Conservation (phyloP, 2,888 invertebrate genomes). For the Willowsia nigromaculata region DNA sequence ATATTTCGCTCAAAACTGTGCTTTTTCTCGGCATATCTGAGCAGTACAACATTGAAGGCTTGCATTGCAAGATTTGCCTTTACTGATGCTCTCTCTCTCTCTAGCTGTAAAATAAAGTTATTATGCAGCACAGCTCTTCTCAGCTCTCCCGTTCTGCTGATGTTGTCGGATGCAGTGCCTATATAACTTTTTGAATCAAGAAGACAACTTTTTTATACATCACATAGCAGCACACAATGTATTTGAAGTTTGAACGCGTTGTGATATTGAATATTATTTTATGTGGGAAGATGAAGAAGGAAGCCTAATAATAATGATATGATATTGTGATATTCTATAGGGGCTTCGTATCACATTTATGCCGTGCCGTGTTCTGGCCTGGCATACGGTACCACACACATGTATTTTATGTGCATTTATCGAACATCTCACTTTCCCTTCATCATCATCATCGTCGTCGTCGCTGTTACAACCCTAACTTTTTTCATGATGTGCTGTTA, state of each 20-base stretch:
- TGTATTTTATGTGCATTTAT: neutral
- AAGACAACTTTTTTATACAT: neutral
- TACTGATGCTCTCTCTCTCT: neutral
- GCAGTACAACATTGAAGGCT: neutral
- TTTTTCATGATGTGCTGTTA: neutral
- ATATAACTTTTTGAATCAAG: neutral
- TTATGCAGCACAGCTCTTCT: neutral
- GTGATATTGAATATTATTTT: neutral
- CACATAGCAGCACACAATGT: neutral
- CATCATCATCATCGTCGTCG: neutral
- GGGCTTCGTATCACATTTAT: no score
- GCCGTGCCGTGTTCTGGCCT: no score
- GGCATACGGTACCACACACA: neutral
- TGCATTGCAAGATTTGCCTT: neutral
- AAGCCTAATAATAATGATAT: neutral
- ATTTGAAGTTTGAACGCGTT: neutral
- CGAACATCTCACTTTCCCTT: neutral
- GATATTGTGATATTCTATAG: no score
- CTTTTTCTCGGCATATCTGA: constrained; percentile 31
- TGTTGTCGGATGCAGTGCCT: neutral
- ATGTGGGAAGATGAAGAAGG: neutral
- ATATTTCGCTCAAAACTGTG: constrained; percentile 35
- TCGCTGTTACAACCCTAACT: neutral
- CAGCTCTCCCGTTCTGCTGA: neutral
- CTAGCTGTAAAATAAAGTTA: neutral